Percentiles rank a stretch among this genome's conserved stretches.
These are phyloP conservation scores for Ornithorhynchus anatinus DNA, from an alignment of 2,113 vertebrate genomes.

Conservation along the genomic window DNA sequence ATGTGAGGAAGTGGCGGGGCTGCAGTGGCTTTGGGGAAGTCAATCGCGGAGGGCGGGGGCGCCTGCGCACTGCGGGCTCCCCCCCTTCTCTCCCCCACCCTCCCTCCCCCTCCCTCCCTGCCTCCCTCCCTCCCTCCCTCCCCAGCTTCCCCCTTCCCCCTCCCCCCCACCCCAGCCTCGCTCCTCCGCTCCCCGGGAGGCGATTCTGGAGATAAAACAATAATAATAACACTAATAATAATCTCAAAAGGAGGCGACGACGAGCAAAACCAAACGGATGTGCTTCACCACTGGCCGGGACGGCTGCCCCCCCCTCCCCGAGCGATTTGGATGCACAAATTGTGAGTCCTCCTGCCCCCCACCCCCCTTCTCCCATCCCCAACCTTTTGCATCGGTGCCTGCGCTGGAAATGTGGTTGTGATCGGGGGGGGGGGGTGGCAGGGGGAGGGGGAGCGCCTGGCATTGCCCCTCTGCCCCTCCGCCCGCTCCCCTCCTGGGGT, in stretches of 20 bases:
- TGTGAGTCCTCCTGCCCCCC: conserved; percentile 67
- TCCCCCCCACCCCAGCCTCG: too few species aligned
- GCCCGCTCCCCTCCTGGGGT: too few species aligned
- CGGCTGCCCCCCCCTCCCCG: conserved; percentile 65
- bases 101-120: conserved; percentile 60
- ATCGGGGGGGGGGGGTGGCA: background rate
- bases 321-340: conserved; percentile 72
- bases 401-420: too few species aligned
- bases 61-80: conserved; percentile 76
- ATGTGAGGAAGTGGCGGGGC: conserved; percentile 67
- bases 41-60: conserved; percentile 54
- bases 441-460: background rate
- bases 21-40: conserved; percentile 64
- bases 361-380: background rate
- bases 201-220: conserved; percentile 65
- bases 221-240: too few species aligned
- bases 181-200: conserved; percentile 69
- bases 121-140: too few species aligned
- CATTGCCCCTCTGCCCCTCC: background rate
- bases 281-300: conserved; percentile 73
- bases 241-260: conserved; percentile 14
- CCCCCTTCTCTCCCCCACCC: too few species aligned
- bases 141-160: too few species aligned
- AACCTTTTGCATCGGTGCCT: background rate
- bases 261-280: conserved; percentile 79